These are phyloP conservation scores for Eristalis arbustorum DNA, from an alignment of 2,888 invertebrate species.

Conservation along the genomic window DNA sequence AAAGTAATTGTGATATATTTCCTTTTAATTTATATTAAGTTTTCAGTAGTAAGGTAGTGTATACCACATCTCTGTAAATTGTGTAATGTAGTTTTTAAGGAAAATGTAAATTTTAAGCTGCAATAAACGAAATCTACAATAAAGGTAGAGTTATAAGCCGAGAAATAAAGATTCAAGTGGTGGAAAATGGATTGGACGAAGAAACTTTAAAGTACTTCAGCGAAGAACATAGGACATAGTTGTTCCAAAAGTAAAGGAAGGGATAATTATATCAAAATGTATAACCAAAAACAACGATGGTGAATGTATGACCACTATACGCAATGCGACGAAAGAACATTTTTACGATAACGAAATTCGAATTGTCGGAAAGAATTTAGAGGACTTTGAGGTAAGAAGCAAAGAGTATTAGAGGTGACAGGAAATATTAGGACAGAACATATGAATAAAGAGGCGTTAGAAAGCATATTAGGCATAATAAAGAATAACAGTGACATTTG, in stretches of 20 bases:
- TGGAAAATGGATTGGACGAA: not conserved
- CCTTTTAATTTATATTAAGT: no score
- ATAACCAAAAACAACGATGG: slow-evolving; percentile 7
- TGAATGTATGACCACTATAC: slow-evolving; percentile 9
- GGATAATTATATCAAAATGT: slow-evolving; percentile 2
- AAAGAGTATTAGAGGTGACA: not conserved
- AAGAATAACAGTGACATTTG: slow-evolving; percentile 10
- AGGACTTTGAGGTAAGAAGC: not conserved
- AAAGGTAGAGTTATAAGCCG: no score
- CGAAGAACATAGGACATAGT: not conserved
- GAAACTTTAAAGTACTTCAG: no score
- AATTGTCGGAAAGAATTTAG: not conserved
- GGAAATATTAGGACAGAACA: slow-evolving; percentile 13
- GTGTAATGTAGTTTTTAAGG: no score
- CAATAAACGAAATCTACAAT: no score
- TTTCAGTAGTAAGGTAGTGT: no score
- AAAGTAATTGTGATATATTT: no score
- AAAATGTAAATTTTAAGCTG: no score
- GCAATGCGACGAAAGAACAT: slow-evolving; percentile 9
- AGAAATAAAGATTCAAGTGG: no score
- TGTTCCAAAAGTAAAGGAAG: not conserved
- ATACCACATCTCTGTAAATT: no score
- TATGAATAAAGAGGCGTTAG: not conserved
- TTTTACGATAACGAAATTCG: slow-evolving; percentile 8
- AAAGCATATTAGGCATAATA: slow-evolving; percentile 4